Evolutionary conservation across 2,888 invertebrate species (phyloP).

Genomic region (Prosopocoilus inquinatus): DNA sequence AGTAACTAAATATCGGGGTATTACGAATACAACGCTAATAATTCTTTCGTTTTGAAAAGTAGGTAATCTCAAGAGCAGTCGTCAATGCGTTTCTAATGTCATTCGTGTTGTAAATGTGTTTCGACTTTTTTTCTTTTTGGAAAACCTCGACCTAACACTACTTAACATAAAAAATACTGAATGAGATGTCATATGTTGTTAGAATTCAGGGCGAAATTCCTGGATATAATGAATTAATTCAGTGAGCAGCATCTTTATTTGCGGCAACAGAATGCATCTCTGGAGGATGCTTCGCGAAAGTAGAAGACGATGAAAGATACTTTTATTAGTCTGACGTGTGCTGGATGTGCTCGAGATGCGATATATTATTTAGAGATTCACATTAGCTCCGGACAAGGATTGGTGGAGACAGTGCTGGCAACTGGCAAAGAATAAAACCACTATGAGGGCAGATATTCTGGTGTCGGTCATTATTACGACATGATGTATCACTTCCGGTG

Average conservation of each 20-base stretch:
- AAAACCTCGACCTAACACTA: conserved; percentile 16
- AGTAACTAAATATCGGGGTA: conserved; percentile 1
- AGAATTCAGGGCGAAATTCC: conserved; percentile 6
- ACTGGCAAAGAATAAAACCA: conserved; percentile 34
- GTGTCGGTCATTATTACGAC: conserved; percentile 51
- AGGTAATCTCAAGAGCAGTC: neutral
- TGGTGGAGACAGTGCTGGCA: conserved; percentile 34
- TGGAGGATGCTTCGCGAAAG: conserved; percentile 1
- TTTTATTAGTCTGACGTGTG: conserved; percentile 24
- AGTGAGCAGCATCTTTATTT: neutral
- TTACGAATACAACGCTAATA: neutral
- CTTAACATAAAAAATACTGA: conserved; percentile 14
- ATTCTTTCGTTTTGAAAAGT: neutral
- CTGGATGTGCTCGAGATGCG: conserved; percentile 20
- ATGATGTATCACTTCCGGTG: conserved; percentile 52
- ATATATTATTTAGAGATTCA: conserved; percentile 33
- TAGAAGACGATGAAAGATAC: conserved; percentile 27
- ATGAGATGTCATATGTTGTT: conserved; percentile 7
- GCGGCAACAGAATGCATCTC: neutral
- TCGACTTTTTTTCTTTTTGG: neutral
- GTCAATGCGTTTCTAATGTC: too few species aligned
- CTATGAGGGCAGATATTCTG: conserved; percentile 41
- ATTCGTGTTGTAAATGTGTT: neutral
- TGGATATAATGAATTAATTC: conserved; percentile 6
- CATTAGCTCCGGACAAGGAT: conserved; percentile 34